These are phyloP conservation scores for Panagrolaimus sp. DNA, from an alignment of 1,140 invertebrate genomes.

Conservation along the genomic window DNA sequence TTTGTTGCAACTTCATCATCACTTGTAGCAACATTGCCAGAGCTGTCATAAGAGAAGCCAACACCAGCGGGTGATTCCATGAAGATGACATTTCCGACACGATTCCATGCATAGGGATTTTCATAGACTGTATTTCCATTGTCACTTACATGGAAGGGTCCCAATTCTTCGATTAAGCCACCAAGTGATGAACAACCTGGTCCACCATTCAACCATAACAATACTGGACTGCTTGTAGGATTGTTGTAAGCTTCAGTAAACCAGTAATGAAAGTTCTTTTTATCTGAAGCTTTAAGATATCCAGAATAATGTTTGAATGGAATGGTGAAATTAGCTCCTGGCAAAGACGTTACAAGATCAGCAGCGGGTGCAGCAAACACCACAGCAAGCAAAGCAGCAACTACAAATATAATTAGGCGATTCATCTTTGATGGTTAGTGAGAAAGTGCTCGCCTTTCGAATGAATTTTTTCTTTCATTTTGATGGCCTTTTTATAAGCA, in stretches of 20 bases:
- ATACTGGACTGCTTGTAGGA: conserved; percentile 59
- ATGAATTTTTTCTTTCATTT: no score
- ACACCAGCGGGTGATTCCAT: conserved; percentile 61
- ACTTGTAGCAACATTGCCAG: conserved; percentile 58
- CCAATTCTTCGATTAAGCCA: conserved; percentile 62
- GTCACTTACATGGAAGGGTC: conserved; percentile 59
- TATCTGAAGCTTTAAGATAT: conserved; percentile 10
- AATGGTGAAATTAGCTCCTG: neutral
- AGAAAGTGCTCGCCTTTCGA: no score
- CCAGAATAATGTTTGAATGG: conserved; percentile 19
- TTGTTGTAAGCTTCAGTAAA: conserved; percentile 34
- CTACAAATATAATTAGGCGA: no score
- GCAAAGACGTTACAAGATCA: neutral
- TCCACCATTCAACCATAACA: conserved; percentile 63
- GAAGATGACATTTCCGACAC: conserved; percentile 66
- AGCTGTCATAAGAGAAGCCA: conserved; percentile 61
- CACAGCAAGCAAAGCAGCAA: neutral
- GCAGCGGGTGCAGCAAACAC: neutral
- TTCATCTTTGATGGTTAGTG: no score
- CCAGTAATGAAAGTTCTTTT: conserved; percentile 16
- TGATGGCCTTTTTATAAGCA: no score
- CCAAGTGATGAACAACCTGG: conserved; percentile 62
- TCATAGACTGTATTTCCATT: conserved; percentile 51
- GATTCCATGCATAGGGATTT: conserved; percentile 63
- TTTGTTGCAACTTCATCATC: conserved; percentile 59